Base-by-base conservation (phyloP, 2,113 vertebrate genomes). In the Tricholaema leucomelas region DNA sequence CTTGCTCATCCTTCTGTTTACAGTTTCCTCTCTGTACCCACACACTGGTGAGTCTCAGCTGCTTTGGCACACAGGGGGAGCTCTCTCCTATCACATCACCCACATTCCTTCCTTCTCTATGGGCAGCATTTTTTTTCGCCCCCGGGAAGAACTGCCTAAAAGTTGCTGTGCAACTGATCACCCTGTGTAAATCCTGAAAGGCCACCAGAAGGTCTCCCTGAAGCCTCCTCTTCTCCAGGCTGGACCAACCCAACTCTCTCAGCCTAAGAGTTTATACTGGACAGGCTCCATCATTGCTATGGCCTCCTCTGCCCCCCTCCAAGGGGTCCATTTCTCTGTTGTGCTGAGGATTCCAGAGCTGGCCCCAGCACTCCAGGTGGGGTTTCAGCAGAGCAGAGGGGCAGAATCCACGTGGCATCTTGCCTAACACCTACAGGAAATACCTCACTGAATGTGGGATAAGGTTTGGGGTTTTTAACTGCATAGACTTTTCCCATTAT, bases 1-100 rank as follows among this genome's bases (percentile, higher is more conserved):
- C 25, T 50, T 56, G 33, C 19, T 71, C 27, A 46, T 15, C 35
- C 30, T 1, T 3, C 23, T n/a, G 0, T 2, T 12, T 2, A 0
- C 52, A 31, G 65, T 30, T 24, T 42, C 54, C 20, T 3, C 58
- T 4, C 61, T 14, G 6, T 2, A 8, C 12, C 0, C 1, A 1
- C 3, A 3, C 38, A 4, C 4, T 50, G 48, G 20, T 18, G 3
- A 0, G 31, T 24, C 61, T 8, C 66, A 8, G 46, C 48, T 18
- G 58, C 74, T 84, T 35, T 38, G 63, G 77, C 94, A 56, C 63
- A 5, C 25, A 92, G 94, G 74, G 94, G 94, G 93, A 95, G 95
- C 93, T 90, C 93, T 91, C 66, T 55, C 54, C 54, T 30, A 55
- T 55, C 54, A 30, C 54, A 55, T 55, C 54, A 17, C 11, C 70